Evolutionary conservation across 1,140 invertebrate genomes (phyloP).

Genomic region (Nephila pilipes): DNA sequence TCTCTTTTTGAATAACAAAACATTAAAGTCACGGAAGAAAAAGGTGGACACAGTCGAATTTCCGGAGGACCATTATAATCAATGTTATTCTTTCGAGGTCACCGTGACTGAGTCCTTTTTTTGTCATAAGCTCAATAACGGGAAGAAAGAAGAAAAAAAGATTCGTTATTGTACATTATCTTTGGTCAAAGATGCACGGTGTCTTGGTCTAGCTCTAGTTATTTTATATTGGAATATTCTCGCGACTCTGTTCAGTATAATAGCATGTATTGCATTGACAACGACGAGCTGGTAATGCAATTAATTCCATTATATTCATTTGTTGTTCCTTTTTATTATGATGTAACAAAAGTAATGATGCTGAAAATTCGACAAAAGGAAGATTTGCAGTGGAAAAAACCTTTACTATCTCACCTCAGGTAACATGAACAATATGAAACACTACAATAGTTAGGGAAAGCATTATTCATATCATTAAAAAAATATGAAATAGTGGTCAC

Average conservation of each 20-base stretch:
- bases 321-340: too few species aligned
- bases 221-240: neutral
- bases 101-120: neutral
- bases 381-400: too few species aligned
- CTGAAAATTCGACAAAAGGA: too few species aligned
- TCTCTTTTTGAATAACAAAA: neutral
- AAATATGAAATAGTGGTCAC: too few species aligned
- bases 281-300: neutral
- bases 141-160: too few species aligned
- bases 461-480: too few species aligned
- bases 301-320: too few species aligned
- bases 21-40: neutral
- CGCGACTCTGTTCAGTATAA: neutral
- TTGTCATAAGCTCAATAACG: neutral
- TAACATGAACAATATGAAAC: too few species aligned
- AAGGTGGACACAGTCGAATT: neutral
- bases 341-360: too few species aligned
- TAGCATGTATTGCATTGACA: neutral
- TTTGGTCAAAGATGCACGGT: neutral
- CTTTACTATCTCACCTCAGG: too few species aligned
- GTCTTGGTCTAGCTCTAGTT: neutral
- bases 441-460: too few species aligned
- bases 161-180: neutral
- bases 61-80: neutral
- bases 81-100: neutral